Percentiles rank a stretch among this genome's conserved stretches.
phyloP scores from a whole-genome alignment of 2,797 vertebrate genomes.

The Acanthornis magna region DNA sequence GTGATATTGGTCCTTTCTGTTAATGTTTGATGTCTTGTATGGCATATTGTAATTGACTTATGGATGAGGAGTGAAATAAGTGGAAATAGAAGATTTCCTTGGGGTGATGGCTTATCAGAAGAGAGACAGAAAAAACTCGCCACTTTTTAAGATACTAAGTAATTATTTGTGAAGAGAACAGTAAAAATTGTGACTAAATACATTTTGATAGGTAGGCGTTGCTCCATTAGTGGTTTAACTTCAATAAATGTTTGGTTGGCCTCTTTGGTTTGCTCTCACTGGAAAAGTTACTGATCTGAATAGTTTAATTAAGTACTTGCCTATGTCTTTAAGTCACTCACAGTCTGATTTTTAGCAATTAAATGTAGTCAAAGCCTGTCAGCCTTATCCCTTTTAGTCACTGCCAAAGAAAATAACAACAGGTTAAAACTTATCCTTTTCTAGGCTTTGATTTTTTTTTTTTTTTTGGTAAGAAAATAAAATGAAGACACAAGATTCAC shows the following conservation, averaged over 20 bases:
- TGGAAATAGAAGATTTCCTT: conserved; percentile 15
- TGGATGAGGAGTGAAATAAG: background rate
- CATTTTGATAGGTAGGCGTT: background rate
- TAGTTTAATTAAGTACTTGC: background rate
- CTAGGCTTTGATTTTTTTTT: conserved; percentile 20
- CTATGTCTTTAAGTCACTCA: background rate
- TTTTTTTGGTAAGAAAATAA: background rate
- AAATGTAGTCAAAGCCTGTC: background rate
- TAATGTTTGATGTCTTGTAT: conserved; percentile 17
- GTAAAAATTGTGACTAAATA: background rate
- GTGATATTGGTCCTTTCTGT: conserved; percentile 14
- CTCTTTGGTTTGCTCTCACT: background rate
- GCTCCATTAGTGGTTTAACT: background rate
- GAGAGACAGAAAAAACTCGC: background rate
- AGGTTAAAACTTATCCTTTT: conserved; percentile 5
- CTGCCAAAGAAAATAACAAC: conserved; percentile 27
- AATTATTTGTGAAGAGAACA: background rate
- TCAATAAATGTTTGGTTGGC: background rate
- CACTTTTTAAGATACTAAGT: background rate
- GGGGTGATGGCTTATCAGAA: background rate
- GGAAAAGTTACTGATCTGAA: background rate
- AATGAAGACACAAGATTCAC: background rate
- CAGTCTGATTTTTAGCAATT: conserved; percentile 36
- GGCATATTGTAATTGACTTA: conserved; percentile 11
- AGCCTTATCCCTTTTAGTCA: background rate